A percentile compares a stretch with the other conserved stretches of the same genome.
Evolutionary conservation across 1,140 invertebrate genomes (phyloP).

Genomic region (Galendromus occidentalis): DNA sequence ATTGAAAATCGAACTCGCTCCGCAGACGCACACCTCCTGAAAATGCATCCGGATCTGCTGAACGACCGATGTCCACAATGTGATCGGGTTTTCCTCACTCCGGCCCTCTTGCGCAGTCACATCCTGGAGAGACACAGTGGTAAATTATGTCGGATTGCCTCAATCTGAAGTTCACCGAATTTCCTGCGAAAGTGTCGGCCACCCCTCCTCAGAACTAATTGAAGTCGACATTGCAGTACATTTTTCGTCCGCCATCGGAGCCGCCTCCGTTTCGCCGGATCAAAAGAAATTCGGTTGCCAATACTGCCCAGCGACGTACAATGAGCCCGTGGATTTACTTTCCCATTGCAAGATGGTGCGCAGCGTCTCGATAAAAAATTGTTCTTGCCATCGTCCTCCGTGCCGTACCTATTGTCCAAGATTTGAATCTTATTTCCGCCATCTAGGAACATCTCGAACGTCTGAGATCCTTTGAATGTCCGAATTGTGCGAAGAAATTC

Average conservation of each 20-base stretch:
- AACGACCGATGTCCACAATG: not conserved
- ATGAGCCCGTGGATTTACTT: not conserved
- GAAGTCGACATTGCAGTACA: no score
- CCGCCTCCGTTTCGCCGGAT: not conserved
- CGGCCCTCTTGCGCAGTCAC: not conserved
- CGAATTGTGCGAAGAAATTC: not conserved
- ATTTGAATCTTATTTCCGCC: not conserved
- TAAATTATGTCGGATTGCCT: no score
- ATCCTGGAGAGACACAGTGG: not conserved
- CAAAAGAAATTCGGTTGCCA: not conserved
- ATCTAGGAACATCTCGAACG: not conserved
- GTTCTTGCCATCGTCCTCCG: no score
- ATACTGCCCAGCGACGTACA: not conserved
- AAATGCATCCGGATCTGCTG: not conserved
- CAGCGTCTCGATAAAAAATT: not conserved
- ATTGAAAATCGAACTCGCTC: not conserved
- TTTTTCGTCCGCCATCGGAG: not conserved
- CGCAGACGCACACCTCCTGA: not conserved
- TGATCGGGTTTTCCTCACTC: not conserved
- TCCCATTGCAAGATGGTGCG: not conserved
- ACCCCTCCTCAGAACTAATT: no score
- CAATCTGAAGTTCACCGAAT: no score
- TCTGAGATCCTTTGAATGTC: not conserved
- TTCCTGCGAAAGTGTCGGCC: no score
- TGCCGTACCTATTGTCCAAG: not conserved